Percentiles rank a stretch among this genome's conserved stretches.
Conservation (phyloP, 2,113 vertebrate genomes). For the Smithornis capensis region DNA sequence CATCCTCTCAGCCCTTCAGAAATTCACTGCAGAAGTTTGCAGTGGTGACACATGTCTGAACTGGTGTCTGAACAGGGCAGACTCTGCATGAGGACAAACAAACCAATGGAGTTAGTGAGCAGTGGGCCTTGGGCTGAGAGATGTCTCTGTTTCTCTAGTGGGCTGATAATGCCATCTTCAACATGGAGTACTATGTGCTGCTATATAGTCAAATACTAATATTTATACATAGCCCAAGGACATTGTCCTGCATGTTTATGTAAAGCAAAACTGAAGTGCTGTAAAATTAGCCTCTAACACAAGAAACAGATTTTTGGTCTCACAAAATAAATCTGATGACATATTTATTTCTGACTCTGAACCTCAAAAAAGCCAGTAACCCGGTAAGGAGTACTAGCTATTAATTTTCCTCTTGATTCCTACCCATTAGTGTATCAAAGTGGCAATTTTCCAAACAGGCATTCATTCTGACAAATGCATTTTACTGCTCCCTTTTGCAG, state of each 20-base stretch:
- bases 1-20: background rate
- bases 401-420: background rate
- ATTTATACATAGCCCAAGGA: background rate
- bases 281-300: background rate
- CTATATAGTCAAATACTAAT: background rate
- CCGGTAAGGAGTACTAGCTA: background rate
- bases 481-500: conserved; percentile 9
- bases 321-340: background rate
- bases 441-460: background rate
- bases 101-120: background rate
- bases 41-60: background rate
- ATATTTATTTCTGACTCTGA: background rate
- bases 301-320: background rate
- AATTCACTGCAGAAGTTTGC: background rate
- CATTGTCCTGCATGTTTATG: background rate
- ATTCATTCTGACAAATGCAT: background rate
- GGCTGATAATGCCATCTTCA: background rate
- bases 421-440: background rate
- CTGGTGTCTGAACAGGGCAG: too few species aligned
- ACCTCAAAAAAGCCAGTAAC: background rate
- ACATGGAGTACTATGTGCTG: rapidly evolving
- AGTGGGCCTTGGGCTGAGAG: background rate
- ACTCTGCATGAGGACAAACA: background rate
- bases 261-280: background rate
- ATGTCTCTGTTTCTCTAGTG: background rate